Conservation (phyloP, 2,888 invertebrate species). For the Gasteruption jaculator region DNA sequence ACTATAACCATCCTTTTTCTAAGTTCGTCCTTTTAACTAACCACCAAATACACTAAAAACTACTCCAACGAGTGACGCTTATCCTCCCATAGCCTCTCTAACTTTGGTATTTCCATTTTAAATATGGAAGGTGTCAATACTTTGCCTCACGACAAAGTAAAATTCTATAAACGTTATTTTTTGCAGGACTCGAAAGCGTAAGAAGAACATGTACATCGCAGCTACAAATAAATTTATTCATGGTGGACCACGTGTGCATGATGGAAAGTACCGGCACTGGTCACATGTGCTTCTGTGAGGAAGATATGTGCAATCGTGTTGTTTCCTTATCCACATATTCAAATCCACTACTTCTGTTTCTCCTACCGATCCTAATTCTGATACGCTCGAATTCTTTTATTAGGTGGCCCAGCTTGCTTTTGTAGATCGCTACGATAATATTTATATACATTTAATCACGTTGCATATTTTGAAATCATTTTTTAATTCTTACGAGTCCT, state of each 20-base stretch:
- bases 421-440: constrained; percentile 48
- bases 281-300: constrained; percentile 98
- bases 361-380: constrained; percentile 42
- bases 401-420: constrained; percentile 46
- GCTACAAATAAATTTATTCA: constrained; percentile 91
- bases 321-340: constrained; percentile 40
- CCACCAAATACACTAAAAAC: no score
- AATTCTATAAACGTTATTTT: constrained; percentile 20
- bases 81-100: no score
- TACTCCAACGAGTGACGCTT: no score
- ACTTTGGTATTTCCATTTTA: no score
- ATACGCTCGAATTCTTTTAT: constrained; percentile 35
- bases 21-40: no score
- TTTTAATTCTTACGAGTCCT: no score
- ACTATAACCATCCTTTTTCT: no score
- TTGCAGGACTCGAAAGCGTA: constrained; percentile 85
- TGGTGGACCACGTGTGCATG: constrained; percentile 99
- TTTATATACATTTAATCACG: constrained; percentile 31
- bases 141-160: no score
- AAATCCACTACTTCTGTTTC: constrained; percentile 42
- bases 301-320: constrained; percentile 86
- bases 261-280: constrained; percentile 97
- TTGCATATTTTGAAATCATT: no score
- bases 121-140: no score
- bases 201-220: constrained; percentile 90